Evolutionary conservation across 1,140 invertebrate species (phyloP).

Genomic region (Caenorhabditis latens): DNA sequence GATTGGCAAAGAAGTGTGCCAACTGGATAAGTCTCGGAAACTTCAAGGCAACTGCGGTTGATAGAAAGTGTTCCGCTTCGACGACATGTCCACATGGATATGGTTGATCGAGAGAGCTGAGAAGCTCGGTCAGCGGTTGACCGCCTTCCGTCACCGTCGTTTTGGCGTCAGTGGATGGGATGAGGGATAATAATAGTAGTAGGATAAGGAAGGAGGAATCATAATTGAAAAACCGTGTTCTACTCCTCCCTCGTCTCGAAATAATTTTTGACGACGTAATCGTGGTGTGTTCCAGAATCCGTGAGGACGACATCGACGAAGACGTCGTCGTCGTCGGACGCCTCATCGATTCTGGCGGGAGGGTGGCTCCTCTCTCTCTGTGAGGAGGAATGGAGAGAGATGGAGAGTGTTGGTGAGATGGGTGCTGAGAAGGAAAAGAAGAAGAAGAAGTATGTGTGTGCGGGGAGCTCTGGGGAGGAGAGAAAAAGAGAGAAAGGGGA

Average conservation of each 20-base stretch:
- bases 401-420: neutral
- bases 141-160: constrained; percentile 21
- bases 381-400: no score
- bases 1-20: constrained; percentile 38
- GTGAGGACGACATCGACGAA: neutral
- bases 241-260: no score
- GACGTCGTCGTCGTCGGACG: constrained; percentile 47
- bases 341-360: constrained; percentile 32
- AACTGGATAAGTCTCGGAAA: neutral
- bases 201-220: neutral
- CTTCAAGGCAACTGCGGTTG: constrained; percentile 15
- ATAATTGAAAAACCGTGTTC: neutral
- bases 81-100: constrained; percentile 44
- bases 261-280: neutral
- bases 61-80: constrained; percentile 11
- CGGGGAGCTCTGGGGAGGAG: neutral
- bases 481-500: neutral
- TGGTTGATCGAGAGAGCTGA: constrained; percentile 32
- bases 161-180: neutral
- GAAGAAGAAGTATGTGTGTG: neutral
- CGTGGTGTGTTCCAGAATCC: no score
- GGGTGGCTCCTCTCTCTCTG: neutral
- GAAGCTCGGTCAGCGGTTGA: neutral
- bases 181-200: neutral
- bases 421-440: neutral